Evolutionary conservation across 1,140 invertebrate species (phyloP), one percentile per base, ranked within the genome.

Genomic region (Camponotus vicinus): DNA sequence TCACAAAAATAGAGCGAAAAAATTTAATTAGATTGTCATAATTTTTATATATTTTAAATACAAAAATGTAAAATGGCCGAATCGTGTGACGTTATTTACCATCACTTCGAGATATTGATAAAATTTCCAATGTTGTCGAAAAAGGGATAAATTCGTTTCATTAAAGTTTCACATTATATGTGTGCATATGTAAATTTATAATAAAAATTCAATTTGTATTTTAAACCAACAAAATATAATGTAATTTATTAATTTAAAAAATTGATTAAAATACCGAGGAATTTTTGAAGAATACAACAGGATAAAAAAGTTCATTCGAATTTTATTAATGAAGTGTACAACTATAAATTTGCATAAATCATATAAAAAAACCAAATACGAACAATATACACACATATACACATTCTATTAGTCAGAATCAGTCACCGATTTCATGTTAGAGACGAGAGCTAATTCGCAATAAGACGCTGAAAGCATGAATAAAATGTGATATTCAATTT

Each of bases 241-340:
- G 5, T 42, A 40, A 71, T 71, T 52, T 71, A 71, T 52, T 71
- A 34, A 59, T 59, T 0, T 8, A 59, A 21, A 73, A 13, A 52
- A 40, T n/a, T 75, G 6, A 27, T 77, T n/a, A 77, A 76, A 42
- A 42, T 63, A 63, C 3, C 3, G 2, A 21, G 3, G 6, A 27
- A 37, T 37, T 76, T 27, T 49, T 8, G 37, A 18, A 21, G 42
- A 59, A 82, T 77, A 42, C 21, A 59, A 11, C 4, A 40, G 9
- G 5, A 7, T 45, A 42, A 78, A 89, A 89, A 86, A 89, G 73
- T 52, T 77, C 49, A 85, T 87, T 69, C 67, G 37, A 40, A 40
- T 71, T 89, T 89, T 89, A 89, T 89, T 89, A 70, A 59, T 59
- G 37, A 52, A 86, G 76, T 83, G 32, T 64, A 86, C 55, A 82